Conservation (phyloP, 2,888 invertebrate genomes). For the Sthenelais limicola region DNA sequence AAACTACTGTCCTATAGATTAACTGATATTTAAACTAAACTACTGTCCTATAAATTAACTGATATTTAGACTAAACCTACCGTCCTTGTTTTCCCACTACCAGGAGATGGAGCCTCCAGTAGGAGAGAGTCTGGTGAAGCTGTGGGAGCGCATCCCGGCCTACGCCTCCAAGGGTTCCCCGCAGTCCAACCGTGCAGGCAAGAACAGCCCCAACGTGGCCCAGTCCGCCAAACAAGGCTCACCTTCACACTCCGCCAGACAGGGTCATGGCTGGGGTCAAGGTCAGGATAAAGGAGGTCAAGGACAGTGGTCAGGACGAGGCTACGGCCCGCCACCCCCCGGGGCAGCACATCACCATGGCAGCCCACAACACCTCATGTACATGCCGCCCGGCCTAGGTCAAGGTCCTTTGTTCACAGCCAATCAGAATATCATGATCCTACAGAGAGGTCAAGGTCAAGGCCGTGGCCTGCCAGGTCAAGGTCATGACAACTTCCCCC, state of each 20-base stretch:
- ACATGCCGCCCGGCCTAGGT: constrained; percentile 8
- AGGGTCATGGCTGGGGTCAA: constrained; percentile 27
- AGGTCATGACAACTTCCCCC: too few species aligned
- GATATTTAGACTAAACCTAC: too few species aligned
- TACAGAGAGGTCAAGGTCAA: constrained; percentile 44
- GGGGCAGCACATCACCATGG: background rate
- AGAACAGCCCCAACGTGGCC: constrained; percentile 10
- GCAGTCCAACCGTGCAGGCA: constrained; percentile 10
- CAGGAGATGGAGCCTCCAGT: constrained; percentile 74
- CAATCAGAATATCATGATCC: constrained; percentile 42
- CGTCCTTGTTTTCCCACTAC: too few species aligned
- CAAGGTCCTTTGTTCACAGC: constrained; percentile 27
- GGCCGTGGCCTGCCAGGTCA: constrained; percentile 6
- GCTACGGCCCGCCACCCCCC: background rate
- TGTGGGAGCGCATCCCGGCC: constrained; percentile 72
- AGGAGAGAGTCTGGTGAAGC: constrained; percentile 72
- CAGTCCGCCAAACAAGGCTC: background rate
- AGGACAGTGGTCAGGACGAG: constrained; percentile 12
- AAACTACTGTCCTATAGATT: too few species aligned
- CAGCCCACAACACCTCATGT: constrained; percentile 26
- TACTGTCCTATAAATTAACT: too few species aligned
- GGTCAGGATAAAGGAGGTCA: constrained; percentile 35
- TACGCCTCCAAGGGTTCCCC: constrained; percentile 29
- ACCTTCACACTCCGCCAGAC: background rate
- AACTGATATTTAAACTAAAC: too few species aligned